These are phyloP conservation scores for Calyptomena viridis DNA, from an alignment of 2,113 vertebrate species.

Conservation along the genomic window DNA sequence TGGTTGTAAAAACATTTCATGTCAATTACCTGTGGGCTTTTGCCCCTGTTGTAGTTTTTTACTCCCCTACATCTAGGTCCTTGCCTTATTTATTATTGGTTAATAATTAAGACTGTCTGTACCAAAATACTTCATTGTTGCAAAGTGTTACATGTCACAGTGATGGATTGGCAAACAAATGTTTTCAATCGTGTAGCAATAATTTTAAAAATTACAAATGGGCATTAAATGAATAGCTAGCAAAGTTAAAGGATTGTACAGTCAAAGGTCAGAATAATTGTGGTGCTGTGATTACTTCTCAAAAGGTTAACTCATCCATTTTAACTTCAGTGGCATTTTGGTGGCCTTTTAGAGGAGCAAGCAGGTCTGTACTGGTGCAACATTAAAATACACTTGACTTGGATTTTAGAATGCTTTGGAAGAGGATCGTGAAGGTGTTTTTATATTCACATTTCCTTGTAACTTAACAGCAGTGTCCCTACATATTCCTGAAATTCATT, in stretches of 20 bases:
- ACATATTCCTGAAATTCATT: conserved; percentile 43
- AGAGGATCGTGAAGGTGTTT: conserved; percentile 12
- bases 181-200: conserved; percentile 27
- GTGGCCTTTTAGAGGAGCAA: conserved; percentile 67
- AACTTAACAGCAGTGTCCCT: conserved; percentile 1
- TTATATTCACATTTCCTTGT: conserved; percentile 23
- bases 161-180: conserved; percentile 32
- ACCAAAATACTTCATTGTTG: not conserved
- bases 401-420: conserved; percentile 50
- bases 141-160: not conserved
- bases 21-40: not conserved
- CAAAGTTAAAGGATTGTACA: conserved; percentile 42
- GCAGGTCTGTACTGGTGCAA: conserved; percentile 14
- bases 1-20: not conserved
- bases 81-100: conserved; percentile 10
- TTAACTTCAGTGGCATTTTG: conserved; percentile 74
- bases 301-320: conserved; percentile 75
- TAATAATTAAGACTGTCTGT: conserved; percentile 12
- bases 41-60: not conserved
- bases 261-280: conserved; percentile 68
- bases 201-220: conserved; percentile 59
- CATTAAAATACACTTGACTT: conserved; percentile 30
- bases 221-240: conserved; percentile 38
- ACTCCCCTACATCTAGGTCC: not conserved
- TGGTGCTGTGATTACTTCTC: conserved; percentile 44